These are phyloP conservation scores for Nycticryphes semicollaris DNA, from an alignment of 2,113 vertebrate species.

Conservation along the genomic window DNA sequence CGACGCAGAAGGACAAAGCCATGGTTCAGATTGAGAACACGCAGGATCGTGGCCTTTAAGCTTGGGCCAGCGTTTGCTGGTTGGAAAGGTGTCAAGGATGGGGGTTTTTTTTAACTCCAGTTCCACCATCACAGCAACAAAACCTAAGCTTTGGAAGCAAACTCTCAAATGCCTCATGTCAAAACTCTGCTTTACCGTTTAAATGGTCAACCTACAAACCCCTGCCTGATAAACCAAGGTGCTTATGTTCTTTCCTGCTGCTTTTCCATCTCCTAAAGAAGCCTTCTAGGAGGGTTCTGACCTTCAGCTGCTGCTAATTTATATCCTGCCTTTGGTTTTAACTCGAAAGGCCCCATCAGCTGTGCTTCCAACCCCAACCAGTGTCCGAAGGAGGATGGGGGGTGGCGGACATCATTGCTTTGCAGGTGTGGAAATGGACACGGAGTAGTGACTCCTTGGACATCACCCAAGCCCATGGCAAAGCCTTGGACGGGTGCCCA, in stretches of 20 bases:
- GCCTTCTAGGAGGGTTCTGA: accelerated
- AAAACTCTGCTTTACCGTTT: neutral
- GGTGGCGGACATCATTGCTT: neutral
- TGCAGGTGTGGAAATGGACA: neutral
- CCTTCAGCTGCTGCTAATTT: neutral
- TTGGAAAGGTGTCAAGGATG: neutral
- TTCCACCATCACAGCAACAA: neutral
- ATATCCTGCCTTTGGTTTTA: neutral
- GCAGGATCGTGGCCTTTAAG: too few relatives aligned
- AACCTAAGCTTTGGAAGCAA: neutral
- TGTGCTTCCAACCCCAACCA: neutral
- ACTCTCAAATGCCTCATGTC: neutral
- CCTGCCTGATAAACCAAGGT: neutral
- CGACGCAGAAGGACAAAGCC: neutral
- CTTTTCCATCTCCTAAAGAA: neutral
- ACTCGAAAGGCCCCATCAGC: neutral
- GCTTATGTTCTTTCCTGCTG: neutral
- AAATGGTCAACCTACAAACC: neutral
- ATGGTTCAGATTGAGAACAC: neutral
- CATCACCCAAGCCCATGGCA: neutral
- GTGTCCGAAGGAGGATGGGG: neutral
- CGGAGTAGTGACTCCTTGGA: neutral
- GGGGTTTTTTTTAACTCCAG: neutral
- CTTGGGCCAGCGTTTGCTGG: neutral
- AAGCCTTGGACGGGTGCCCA: neutral